Conservation (phyloP, 2,797 vertebrate species). For the Macrochelys suwanniensis region DNA sequence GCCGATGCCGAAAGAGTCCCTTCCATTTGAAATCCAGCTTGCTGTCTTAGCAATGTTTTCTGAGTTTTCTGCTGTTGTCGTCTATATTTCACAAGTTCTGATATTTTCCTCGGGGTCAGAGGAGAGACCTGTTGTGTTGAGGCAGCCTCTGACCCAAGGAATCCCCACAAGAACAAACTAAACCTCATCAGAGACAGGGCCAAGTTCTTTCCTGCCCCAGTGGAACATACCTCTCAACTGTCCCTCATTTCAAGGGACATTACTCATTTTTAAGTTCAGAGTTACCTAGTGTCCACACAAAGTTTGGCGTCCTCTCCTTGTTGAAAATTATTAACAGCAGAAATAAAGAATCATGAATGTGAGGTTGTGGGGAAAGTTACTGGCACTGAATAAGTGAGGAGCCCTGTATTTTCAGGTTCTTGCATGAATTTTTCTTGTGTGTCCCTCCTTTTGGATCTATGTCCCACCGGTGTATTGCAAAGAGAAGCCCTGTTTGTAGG, state of each 20-base stretch:
- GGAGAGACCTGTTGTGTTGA: not conserved
- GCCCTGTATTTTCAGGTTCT: not conserved
- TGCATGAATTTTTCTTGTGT: not conserved
- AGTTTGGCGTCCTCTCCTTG: not conserved
- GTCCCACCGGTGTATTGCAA: not conserved
- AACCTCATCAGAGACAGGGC: not conserved
- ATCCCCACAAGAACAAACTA: not conserved
- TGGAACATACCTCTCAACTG: not conserved
- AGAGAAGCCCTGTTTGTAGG: not conserved
- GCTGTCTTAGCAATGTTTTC: not conserved
- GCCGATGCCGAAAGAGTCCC: rapidly evolving
- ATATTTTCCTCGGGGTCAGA: not conserved
- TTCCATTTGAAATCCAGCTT: no score
- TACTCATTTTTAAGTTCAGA: not conserved
- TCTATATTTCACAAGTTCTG: rapidly evolving
- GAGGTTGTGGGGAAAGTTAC: not conserved
- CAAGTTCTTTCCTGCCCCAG: not conserved
- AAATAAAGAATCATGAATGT: not conserved
- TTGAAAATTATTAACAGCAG: not conserved
- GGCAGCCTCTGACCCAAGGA: not conserved
- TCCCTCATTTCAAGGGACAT: not conserved
- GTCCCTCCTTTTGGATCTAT: not conserved
- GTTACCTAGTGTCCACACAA: not conserved
- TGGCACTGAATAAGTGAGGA: not conserved
- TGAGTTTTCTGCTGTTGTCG: not conserved